These are phyloP conservation scores for Pelusios castaneus DNA, from an alignment of 2,113 vertebrate species.

Conservation along the genomic window DNA sequence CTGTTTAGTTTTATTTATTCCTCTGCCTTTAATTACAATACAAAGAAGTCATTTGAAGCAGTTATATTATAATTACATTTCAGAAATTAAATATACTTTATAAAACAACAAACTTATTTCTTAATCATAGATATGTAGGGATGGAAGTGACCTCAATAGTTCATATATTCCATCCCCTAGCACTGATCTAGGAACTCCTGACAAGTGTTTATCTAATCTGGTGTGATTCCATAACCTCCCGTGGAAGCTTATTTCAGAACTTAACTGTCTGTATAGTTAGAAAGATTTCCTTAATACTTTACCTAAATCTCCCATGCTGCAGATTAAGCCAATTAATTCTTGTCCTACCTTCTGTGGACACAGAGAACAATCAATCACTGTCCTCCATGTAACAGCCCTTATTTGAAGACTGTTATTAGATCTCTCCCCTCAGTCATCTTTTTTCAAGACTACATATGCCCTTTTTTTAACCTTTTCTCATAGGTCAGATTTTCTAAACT, in stretches of 20 bases:
- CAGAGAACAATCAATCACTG: background rate
- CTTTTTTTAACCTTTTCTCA: background rate
- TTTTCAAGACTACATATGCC: background rate
- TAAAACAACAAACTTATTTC: background rate
- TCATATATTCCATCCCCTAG: background rate
- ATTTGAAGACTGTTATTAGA: background rate
- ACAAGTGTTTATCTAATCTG: background rate
- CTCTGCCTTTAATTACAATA: background rate
- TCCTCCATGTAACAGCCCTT: background rate
- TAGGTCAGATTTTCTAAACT: background rate
- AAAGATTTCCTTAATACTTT: background rate
- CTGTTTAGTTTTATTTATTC: background rate
- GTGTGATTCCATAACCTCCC: background rate
- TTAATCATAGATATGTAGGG: background rate
- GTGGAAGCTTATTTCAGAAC: background rate
- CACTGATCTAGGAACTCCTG: background rate
- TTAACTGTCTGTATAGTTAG: background rate
- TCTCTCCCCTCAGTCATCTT: background rate
- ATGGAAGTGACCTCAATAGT: background rate
- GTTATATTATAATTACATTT: background rate
- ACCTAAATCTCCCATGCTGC: background rate
- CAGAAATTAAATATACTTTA: background rate
- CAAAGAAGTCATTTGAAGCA: background rate
- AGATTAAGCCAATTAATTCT: background rate
- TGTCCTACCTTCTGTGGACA: background rate